These are phyloP conservation scores for Tokudaia tokunoshimensis DNA, from an alignment of 2,797 vertebrate species.

Conservation along the genomic window DNA sequence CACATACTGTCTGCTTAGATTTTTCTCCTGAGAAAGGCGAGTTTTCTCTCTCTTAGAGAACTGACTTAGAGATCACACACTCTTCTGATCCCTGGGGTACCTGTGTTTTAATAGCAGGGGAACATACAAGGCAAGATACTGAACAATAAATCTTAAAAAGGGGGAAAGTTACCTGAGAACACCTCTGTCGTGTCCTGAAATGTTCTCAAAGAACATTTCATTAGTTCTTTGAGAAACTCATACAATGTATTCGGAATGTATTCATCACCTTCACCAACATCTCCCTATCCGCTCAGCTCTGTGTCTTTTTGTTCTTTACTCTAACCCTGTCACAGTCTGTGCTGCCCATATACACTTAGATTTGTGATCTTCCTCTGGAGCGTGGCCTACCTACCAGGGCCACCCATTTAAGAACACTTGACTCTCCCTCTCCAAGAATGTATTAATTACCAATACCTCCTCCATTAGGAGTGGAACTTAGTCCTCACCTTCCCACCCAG, in stretches of 20 bases:
- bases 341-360: background rate
- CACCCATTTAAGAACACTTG: background rate
- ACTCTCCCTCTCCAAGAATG: too few species aligned
- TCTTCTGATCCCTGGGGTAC: background rate
- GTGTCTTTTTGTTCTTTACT: background rate
- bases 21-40: background rate
- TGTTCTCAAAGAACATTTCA: background rate
- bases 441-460: background rate
- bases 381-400: background rate
- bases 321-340: background rate
- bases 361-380: background rate
- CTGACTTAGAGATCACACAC: background rate
- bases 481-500: background rate
- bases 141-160: constrained; percentile 30
- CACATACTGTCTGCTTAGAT: background rate
- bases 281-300: background rate
- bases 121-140: background rate
- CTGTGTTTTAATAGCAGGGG: constrained; percentile 7
- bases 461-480: too few species aligned
- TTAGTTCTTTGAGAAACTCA: background rate
- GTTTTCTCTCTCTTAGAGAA: constrained; percentile 1
- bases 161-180: background rate
- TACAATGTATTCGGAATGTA: background rate
- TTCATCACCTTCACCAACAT: background rate
- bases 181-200: background rate